Conservation (phyloP, 2,113 vertebrate genomes). For the Eidolon helvum region DNA sequence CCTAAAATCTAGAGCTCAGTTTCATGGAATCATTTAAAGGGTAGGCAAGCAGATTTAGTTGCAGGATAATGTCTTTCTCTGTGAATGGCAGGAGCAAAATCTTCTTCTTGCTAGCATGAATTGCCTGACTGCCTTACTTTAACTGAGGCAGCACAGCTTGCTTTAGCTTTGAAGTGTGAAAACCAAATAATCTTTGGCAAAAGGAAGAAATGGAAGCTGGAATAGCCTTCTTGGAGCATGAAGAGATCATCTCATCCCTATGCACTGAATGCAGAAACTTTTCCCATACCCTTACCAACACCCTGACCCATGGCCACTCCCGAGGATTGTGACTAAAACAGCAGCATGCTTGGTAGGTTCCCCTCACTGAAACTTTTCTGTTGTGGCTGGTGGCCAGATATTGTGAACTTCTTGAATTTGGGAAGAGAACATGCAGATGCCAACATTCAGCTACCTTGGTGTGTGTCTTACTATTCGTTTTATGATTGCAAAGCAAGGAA, state of each 20-base stretch:
- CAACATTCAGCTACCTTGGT: background rate
- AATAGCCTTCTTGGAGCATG: background rate
- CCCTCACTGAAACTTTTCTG: background rate
- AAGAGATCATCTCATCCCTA: background rate
- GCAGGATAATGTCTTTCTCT: background rate
- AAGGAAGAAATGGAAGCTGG: background rate
- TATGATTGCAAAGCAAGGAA: background rate
- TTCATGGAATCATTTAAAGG: background rate
- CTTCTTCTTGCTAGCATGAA: background rate
- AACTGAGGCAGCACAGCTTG: slow-evolving; percentile 39
- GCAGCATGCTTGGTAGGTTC: no score
- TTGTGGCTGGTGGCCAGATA: background rate
- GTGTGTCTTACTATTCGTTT: background rate
- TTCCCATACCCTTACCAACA: background rate
- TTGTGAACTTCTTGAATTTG: background rate
- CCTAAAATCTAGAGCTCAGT: background rate
- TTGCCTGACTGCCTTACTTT: background rate
- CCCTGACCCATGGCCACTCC: background rate
- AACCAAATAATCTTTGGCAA: slow-evolving; percentile 27
- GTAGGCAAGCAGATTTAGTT: background rate
- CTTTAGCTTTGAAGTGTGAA: slow-evolving; percentile 50
- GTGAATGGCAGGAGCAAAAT: background rate
- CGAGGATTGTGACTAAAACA: background rate
- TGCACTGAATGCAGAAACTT: background rate
- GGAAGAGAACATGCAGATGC: background rate